phyloP scores from a whole-genome alignment of 1,140 invertebrate genomes.

The Chironomus tepperi region DNA sequence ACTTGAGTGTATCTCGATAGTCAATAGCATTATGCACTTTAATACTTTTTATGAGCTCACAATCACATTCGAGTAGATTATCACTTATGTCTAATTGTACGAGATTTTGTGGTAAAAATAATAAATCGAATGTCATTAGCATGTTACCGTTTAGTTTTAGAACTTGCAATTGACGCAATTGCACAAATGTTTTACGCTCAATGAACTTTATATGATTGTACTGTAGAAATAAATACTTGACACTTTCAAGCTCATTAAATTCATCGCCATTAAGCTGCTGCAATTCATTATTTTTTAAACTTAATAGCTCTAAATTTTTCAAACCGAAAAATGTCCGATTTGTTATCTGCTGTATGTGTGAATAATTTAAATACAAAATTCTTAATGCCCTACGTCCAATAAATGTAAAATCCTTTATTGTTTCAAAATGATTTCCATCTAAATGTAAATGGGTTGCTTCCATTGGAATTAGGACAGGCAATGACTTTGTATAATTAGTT shows the following conservation, averaged over 20 bases:
- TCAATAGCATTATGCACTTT: slow-evolving; percentile 5
- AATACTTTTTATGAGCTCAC: background rate
- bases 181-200: slow-evolving; percentile 67
- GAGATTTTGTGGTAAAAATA: background rate
- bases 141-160: slow-evolving; percentile 84
- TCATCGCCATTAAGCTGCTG: slow-evolving; percentile 72
- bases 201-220: slow-evolving; percentile 68
- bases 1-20: background rate
- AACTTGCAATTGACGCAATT: slow-evolving; percentile 67
- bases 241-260: slow-evolving; percentile 63
- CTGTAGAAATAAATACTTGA: slow-evolving; percentile 77
- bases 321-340: slow-evolving; percentile 87
- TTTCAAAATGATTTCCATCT: slow-evolving; percentile 76
- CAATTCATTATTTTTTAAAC: slow-evolving; percentile 72
- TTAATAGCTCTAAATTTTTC: slow-evolving; percentile 69
- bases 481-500: slow-evolving; percentile 58
- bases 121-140: slow-evolving; percentile 38
- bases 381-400: slow-evolving; percentile 79
- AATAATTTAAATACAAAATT: slow-evolving; percentile 74
- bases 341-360: slow-evolving; percentile 75
- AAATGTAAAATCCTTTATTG: slow-evolving; percentile 74
- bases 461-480: slow-evolving; percentile 84
- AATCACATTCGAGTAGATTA: slow-evolving; percentile 11
- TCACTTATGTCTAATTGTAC: background rate
- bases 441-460: slow-evolving; percentile 82